A percentile compares a stretch with the other conserved stretches of the same genome.
Conservation (phyloP, 2,113 vertebrate genomes). For the Corythoichthys haematopterus region DNA sequence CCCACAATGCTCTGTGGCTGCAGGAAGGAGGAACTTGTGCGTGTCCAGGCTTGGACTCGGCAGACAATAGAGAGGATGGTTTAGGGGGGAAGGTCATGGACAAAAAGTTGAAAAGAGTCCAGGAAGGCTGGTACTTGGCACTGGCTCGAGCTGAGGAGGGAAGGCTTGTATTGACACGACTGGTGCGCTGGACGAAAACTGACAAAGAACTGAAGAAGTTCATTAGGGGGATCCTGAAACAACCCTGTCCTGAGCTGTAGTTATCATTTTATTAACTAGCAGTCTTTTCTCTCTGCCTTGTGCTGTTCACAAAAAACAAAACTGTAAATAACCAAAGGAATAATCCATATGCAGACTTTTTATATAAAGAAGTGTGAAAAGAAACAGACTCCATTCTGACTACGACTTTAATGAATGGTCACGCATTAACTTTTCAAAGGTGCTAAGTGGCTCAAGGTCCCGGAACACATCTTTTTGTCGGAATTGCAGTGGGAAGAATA, state of each 20-base stretch:
- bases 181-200: slow-evolving; percentile 66
- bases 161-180: slow-evolving; percentile 63
- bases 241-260: slow-evolving; percentile 56
- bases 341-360: neutral
- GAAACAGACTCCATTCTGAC: slow-evolving; percentile 1
- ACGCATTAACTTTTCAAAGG: slow-evolving; percentile 4
- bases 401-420: slow-evolving; percentile 10
- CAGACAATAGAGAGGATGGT: slow-evolving; percentile 6
- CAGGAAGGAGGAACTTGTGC: slow-evolving; percentile 57
- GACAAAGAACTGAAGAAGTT: slow-evolving; percentile 76
- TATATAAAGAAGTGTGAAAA: neutral
- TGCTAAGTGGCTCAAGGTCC: neutral
- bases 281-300: neutral
- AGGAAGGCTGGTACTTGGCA: slow-evolving; percentile 52
- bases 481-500: no score
- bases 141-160: slow-evolving; percentile 62
- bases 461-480: neutral
- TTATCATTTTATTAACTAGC: no score
- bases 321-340: neutral
- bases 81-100: slow-evolving; percentile 14
- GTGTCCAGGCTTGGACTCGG: slow-evolving; percentile 66
- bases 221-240: slow-evolving; percentile 65
- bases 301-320: neutral
- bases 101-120: slow-evolving; percentile 10
- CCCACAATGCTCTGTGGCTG: slow-evolving; percentile 70